Conservation (phyloP, 2,797 vertebrate species). For the Caiman crocodilus region DNA sequence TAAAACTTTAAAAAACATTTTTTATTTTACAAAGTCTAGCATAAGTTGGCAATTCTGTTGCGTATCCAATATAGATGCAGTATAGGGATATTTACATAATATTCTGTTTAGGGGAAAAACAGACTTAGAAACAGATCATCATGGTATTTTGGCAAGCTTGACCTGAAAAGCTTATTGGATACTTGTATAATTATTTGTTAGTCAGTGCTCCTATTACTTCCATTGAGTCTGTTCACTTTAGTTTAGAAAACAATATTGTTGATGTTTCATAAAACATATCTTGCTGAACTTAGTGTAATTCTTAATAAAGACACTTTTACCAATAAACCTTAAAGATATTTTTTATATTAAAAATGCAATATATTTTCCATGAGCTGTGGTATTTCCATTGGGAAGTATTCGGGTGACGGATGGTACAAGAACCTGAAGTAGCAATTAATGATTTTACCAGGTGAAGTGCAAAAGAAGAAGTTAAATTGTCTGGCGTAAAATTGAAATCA, state of each 20-base stretch:
- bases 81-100: neutral
- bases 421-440: constrained; percentile 1
- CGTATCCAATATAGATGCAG: neutral
- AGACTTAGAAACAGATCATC: neutral
- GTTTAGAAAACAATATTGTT: neutral
- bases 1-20: neutral
- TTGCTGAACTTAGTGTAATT: neutral
- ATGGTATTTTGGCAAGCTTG: neutral
- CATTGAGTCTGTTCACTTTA: neutral
- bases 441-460: constrained; percentile 34
- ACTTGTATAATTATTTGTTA: neutral
- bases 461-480: neutral
- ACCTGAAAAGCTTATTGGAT: neutral
- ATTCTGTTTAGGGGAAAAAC: neutral
- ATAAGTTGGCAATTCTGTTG: neutral
- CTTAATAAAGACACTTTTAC: neutral
- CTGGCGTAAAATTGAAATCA: constrained; percentile 34
- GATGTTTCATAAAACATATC: neutral
- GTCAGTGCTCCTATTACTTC: neutral
- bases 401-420: neutral
- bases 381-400: neutral
- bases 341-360: neutral
- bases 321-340: neutral
- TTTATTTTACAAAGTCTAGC: neutral
- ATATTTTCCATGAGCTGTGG: neutral